These are phyloP conservation scores for Pterostichus madidus DNA, from an alignment of 2,888 invertebrate species.

Conservation along the genomic window DNA sequence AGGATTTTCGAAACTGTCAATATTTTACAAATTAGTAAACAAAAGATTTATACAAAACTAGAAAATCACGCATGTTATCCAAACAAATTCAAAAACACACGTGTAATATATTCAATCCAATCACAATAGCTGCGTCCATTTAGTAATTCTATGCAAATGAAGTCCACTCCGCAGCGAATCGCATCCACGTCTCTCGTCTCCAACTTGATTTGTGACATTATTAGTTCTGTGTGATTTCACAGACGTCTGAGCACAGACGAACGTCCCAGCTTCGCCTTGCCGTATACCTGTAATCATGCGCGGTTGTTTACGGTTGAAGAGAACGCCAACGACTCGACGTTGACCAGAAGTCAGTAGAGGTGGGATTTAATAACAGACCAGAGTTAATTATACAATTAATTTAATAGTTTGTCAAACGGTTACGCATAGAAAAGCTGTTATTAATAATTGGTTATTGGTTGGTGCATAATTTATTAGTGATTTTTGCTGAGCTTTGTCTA, in stretches of 20 bases:
- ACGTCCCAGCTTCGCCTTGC: not conserved
- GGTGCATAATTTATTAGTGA: conserved; percentile 25
- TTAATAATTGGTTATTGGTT: conserved; percentile 50
- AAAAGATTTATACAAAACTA: no score
- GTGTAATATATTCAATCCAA: no score
- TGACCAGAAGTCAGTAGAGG: conserved; percentile 61
- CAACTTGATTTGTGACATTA: conserved; percentile 57
- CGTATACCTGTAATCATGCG: conserved; percentile 40
- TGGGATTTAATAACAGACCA: conserved; percentile 64
- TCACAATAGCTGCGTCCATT: no score
- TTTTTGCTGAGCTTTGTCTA: conserved; percentile 1
- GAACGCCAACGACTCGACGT: conserved; percentile 10
- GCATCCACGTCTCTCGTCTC: no score
- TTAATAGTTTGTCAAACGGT: conserved; percentile 63
- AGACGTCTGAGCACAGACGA: not conserved
- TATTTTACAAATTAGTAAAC: no score
- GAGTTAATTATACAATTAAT: conserved; percentile 65
- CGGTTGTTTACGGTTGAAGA: conserved; percentile 23
- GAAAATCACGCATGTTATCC: no score
- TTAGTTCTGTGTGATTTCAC: conserved; percentile 57
- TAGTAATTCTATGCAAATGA: no score
- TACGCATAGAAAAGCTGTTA: conserved; percentile 55
- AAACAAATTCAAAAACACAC: no score
- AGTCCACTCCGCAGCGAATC: no score
- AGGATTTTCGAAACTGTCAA: no score